Base-by-base conservation (phyloP, 2,888 invertebrate genomes). In the Ophonus ardosiacus region DNA sequence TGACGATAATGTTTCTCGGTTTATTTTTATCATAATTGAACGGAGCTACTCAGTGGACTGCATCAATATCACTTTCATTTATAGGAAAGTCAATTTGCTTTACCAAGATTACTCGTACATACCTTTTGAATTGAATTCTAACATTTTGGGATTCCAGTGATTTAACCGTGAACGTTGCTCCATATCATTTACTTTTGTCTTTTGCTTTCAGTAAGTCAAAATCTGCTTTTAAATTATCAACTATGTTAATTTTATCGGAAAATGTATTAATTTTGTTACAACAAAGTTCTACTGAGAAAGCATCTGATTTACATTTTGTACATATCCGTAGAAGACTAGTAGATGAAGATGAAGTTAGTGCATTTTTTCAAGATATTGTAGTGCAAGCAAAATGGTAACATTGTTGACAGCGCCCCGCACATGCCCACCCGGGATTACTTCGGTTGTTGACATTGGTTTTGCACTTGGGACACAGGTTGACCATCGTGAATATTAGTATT, bases 81-180 rank as follows among this genome's bases (percentile, higher is more conserved):
- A 43, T 43, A 6, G 43, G 6, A 6, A 10, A 43, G 43, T 43
- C 10, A 10, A 43, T 43, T 43, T 3, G 8, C 10, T 10, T 43
- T 43, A 10, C 43, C 43, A 10, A 43, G 7, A 7, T 43, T 43
- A 10, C 8, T 3, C 5, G 5, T 6, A 43, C 1, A 43, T 1
- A 43, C 0, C 5, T 43, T 6, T 10, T 6, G 6, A 1, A 4
- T 43, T 43, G 7, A 31, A 31, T 65, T 31, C 7, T 24, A n/a
- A 31, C 1, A 31, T 65, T 13, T 24, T 31, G 10, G 13, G 5
- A 24, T 65, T 31, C 0, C 1, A 0, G 1, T 65, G 24, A 8
- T 65, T 65, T 8, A 65, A 13, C 24, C 65, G 65, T 7, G 65
- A 13, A 13, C 24, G 21, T 65, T 65, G 65, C 24, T 65, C 65